Conservation (phyloP, 1,140 invertebrate species). For the Cydia strobilella region DNA sequence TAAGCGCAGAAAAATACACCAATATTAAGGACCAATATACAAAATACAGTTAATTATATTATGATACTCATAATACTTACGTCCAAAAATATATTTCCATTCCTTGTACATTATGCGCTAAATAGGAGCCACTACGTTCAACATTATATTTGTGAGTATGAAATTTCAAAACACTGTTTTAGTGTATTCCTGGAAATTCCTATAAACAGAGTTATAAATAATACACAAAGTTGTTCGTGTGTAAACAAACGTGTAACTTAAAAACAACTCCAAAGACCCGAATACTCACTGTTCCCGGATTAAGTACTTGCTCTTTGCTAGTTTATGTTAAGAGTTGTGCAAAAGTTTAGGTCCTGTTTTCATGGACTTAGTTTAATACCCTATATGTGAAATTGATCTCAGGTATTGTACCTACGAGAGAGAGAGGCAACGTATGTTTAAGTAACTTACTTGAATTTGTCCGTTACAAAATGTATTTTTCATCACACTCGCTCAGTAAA, state of each 20-base stretch:
- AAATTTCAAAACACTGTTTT: neutral
- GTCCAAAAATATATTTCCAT: no score
- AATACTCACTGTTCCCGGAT: neutral
- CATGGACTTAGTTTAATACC: neutral
- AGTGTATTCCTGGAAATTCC: neutral
- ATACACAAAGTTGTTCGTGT: neutral
- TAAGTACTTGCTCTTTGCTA: neutral
- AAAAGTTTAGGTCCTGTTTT: neutral
- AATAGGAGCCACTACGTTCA: no score
- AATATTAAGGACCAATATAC: no score
- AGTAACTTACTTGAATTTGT: no score
- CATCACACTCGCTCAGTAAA: no score
- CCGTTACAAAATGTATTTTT: no score
- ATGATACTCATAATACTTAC: no score
- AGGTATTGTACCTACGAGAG: no score
- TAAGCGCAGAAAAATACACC: no score
- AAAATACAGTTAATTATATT: no score
- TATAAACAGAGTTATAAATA: neutral
- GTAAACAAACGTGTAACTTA: constrained; percentile 14
- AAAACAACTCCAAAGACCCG: constrained; percentile 11
- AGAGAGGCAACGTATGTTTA: no score
- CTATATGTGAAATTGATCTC: neutral
- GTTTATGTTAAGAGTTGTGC: constrained; percentile 7
- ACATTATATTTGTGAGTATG: neutral
- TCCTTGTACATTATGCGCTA: no score